Percentiles rank a stretch among this genome's conserved stretches.
Evolutionary conservation across 2,797 vertebrate genomes (phyloP).

Genomic region (Argya squamiceps): DNA sequence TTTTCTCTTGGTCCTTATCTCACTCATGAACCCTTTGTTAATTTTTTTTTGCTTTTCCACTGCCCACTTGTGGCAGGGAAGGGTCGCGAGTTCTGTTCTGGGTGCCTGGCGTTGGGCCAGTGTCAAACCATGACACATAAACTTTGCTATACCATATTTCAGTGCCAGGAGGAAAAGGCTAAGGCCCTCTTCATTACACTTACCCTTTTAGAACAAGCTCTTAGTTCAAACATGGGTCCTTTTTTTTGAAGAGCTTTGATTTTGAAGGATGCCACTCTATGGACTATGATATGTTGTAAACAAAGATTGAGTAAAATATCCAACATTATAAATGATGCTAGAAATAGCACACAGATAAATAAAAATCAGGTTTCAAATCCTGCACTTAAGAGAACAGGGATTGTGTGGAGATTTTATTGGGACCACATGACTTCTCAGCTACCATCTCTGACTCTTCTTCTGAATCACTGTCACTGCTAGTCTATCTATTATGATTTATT

Average conservation of each 20-base stretch:
- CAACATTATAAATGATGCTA: background rate
- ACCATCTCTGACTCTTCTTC: background rate
- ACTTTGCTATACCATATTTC: background rate
- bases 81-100: rapidly evolving
- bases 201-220: background rate
- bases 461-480: background rate
- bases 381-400: background rate
- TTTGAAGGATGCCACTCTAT: background rate
- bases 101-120: background rate
- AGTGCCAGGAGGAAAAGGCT: background rate
- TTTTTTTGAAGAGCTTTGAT: background rate
- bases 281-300: background rate
- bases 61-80: background rate
- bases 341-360: background rate
- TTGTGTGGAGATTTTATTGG: background rate
- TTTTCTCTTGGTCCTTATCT: background rate
- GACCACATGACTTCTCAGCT: background rate
- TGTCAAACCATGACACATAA: background rate
- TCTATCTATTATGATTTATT: background rate
- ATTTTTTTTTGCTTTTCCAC: background rate
- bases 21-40: background rate
- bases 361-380: background rate
- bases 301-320: background rate
- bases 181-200: background rate
- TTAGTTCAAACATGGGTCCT: rapidly evolving